Evolutionary conservation across 2,888 invertebrate genomes (phyloP), one percentile per base, ranked within the genome.

Genomic region (Colostygia pectinataria): DNA sequence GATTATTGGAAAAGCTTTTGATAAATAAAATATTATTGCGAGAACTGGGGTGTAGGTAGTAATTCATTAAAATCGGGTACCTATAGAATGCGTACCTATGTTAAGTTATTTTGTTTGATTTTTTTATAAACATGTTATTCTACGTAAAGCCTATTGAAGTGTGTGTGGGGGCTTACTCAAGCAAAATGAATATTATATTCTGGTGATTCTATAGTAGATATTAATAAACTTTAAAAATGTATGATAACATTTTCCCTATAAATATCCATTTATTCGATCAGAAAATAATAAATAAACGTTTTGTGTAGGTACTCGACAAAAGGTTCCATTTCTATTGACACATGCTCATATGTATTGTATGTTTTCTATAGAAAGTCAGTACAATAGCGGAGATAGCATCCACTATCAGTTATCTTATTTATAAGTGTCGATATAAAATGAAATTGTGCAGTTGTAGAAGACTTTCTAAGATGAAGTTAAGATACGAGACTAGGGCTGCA

Each of bases 381-480:
- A 64, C 60, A 63, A 64, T 65, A 58, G 56, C 24, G 28, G 24
- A 61, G 70, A 71, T 68, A 62, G 28, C 40, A 65, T 68, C 59
- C 40, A 15, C 27, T 46, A 47, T 65, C 60, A 59, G 66, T 65
- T 66, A 69, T 75, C 77, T 71, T 55, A 63, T 65, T 69, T 70
- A 77, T 80, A 65, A 67, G 66, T 71, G 74, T 66, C 69, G 71
- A 74, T 77, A 80, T 77, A 78, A 74, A 83, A 77, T 71, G 69
- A 68, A 77, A 79, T 71, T 56, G 56, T 72, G 69, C 67, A 59
- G 60, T 57, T 59, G 56, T 55, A 45, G 69, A 61, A 64, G 74
- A 72, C 74, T 77, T 78, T 77, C 77, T 77, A 59, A 74, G 89
- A 87, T 87, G 81, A 80, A 84, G 82, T 86, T 84, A 74, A 83